These are phyloP conservation scores for Chesias legatella DNA, from an alignment of 2,888 invertebrate species.

Conservation along the genomic window DNA sequence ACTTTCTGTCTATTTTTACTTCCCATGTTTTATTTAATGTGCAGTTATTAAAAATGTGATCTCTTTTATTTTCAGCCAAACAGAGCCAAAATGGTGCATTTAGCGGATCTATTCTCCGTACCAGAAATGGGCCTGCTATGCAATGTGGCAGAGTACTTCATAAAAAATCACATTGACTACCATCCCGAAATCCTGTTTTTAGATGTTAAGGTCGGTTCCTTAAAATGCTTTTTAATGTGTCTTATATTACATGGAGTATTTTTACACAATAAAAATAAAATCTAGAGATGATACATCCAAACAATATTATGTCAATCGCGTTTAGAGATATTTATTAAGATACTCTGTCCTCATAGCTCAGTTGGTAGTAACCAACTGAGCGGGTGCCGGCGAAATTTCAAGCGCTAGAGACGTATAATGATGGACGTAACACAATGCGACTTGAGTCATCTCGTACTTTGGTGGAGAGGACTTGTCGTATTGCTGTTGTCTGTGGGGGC, in stretches of 20 bases:
- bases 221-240: background rate
- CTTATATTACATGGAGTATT: conserved; percentile 4
- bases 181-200: conserved; percentile 97
- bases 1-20: no score
- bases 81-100: conserved; percentile 91
- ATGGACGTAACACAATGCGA: no score
- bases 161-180: conserved; percentile 92
- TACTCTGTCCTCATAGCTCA: no score
- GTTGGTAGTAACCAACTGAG: no score
- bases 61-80: conserved; percentile 67
- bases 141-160: conserved; percentile 96
- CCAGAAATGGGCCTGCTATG: conserved; percentile 97
- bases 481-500: no score
- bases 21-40: no score
- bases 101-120: conserved; percentile 97
- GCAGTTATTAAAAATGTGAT: background rate
- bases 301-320: no score
- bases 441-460: no score
- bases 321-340: no score
- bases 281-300: conserved; percentile 7
- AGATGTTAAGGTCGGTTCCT: conserved; percentile 89
- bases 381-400: no score
- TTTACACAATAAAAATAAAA: background rate
- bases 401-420: no score
- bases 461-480: no score